Conservation (phyloP, 2,113 vertebrate genomes). For the Embiotoca jacksoni region DNA sequence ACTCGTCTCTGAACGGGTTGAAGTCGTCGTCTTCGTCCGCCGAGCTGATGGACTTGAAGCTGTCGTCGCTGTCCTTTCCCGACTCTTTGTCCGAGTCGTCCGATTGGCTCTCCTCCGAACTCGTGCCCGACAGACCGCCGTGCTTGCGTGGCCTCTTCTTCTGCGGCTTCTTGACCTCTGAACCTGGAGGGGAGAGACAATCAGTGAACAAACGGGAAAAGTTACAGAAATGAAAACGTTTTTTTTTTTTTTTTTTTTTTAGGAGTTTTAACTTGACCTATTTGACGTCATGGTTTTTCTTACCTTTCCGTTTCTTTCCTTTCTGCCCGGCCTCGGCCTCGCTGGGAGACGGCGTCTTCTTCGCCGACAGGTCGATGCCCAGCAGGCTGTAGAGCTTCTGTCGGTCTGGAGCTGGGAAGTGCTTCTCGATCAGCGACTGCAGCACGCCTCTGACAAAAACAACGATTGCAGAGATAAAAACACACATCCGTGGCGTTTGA, state of each 20-base stretch:
- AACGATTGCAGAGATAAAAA: not conserved
- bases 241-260: too few relatives aligned
- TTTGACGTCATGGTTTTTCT: not conserved
- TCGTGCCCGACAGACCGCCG: slow-evolving; percentile 92
- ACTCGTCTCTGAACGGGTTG: slow-evolving; percentile 97
- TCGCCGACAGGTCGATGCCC: slow-evolving; percentile 93
- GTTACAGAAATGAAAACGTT: not conserved
- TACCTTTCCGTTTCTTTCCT: slow-evolving; percentile 96
- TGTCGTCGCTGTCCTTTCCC: slow-evolving; percentile 93
- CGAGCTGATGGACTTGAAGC: slow-evolving; percentile 94
- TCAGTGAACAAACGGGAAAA: not conserved
- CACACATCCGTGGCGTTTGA: too few relatives aligned
- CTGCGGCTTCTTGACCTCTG: slow-evolving; percentile 88
- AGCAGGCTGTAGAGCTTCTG: slow-evolving; percentile 97
- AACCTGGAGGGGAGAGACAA: slow-evolving; percentile 79
- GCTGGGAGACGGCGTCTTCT: slow-evolving; percentile 90
- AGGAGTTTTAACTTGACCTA: not conserved
- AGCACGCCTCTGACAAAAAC: slow-evolving; percentile 90
- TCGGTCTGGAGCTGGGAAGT: slow-evolving; percentile 98
- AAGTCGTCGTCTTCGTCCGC: slow-evolving; percentile 95
- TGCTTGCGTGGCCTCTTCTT: slow-evolving; percentile 91
- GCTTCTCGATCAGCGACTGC: slow-evolving; percentile 97
- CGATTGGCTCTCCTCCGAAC: slow-evolving; percentile 91
- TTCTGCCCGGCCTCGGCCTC: slow-evolving; percentile 88
- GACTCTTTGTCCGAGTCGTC: slow-evolving; percentile 85